Base-by-base conservation (phyloP, 2,888 invertebrate species). In the Labia minor region DNA sequence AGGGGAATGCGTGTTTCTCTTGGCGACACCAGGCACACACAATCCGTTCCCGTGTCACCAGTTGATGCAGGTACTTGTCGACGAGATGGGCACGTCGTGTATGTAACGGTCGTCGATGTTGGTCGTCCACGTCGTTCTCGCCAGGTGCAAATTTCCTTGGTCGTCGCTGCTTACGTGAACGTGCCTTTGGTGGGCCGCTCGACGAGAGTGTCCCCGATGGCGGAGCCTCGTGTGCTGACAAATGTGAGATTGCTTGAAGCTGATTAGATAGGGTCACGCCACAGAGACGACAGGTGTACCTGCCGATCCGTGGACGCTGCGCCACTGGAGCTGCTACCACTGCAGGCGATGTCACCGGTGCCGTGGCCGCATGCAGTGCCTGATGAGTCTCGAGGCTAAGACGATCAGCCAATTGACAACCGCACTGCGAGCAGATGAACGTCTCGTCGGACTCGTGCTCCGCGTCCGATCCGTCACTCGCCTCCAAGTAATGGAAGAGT, bases 401-500 rank as follows among this genome's bases (percentile, higher is more conserved):
- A 70, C 80, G 79, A 72, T 81, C 80, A 70, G 79, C 78, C 73
- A 82, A 81, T 73, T 82, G 81, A 74, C 81, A 81, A 68, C 81
- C 81, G 76, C 82, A 82, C 73, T 77, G 77, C 70, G 76, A 78
- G 74, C 82, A 82, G 71, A 80, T 77, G 73, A 81, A 80, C 68
- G 77, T 77, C 65, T 74, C 79, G 74, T 80, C 79, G 26, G 74
- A 74, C 68, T 79, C 79, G 74, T 81, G 80, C 74, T 79, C 79
- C 19, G 82, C 81, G 75, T 85, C 86, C 67, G 86, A 86, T 72
- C 86, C 86, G 79, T 87, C 87, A 72, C 82, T 85, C 70, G 88
- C 88, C 79, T 86, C 88, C 81, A 86, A 82, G 81, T 85, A 88
- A 74, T 84, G 87, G 79, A 87, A 87, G 67, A 87, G 81, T 68